Percentiles rank a stretch among this genome's conserved stretches.
These are phyloP conservation scores for Hydrophis major DNA, from an alignment of 2,797 vertebrate species.

Conservation along the genomic window DNA sequence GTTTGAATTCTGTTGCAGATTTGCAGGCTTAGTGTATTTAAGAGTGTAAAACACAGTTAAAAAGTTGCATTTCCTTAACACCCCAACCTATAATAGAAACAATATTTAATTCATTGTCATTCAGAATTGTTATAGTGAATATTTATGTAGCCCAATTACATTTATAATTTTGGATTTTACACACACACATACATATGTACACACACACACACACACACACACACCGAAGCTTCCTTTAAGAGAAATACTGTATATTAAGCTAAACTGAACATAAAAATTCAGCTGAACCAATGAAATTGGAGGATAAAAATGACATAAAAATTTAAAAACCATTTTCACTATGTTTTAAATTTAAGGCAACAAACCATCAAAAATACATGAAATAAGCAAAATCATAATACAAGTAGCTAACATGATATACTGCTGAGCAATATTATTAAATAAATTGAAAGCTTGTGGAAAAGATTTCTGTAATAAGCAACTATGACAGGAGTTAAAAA, in stretches of 20 bases:
- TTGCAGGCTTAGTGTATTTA: neutral
- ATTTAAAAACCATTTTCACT: neutral
- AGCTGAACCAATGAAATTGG: neutral
- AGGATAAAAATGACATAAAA: neutral
- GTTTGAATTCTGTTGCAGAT: neutral
- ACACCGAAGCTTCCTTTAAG: neutral
- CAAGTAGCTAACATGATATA: neutral
- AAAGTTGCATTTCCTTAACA: neutral
- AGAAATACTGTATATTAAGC: neutral
- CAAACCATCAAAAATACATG: conserved; percentile 31
- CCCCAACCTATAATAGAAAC: neutral
- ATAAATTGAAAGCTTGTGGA: conserved; percentile 25
- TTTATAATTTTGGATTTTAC: neutral
- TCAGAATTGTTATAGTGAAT: neutral
- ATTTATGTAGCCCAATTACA: neutral
- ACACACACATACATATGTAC: neutral
- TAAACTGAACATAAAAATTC: conserved; percentile 6
- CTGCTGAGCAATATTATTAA: conserved; percentile 25
- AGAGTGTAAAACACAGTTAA: neutral
- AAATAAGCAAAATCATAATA: neutral
- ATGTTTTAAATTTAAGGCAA: conserved; percentile 18
- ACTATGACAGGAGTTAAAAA: conserved; percentile 23
- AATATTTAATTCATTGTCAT: neutral
- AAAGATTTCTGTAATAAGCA: conserved; percentile 29
- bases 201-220: too few species aligned